phyloP scores from a whole-genome alignment of 2,888 invertebrate genomes.

The Sphinx pinastri region DNA sequence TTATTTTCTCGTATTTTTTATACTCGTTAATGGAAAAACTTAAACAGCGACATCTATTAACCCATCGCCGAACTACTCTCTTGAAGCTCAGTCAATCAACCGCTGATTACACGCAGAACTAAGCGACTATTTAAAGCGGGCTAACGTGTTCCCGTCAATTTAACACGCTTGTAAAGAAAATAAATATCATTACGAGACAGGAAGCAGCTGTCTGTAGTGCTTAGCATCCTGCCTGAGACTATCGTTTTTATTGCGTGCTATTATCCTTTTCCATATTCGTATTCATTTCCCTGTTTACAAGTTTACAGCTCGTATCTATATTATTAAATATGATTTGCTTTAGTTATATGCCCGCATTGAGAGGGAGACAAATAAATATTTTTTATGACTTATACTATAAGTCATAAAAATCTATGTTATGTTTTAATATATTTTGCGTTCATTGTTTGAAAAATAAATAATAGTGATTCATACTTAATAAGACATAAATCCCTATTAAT shows the following conservation, averaged over 20 bases:
- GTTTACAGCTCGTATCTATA: constrained; percentile 2
- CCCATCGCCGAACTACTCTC: background rate
- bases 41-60: background rate
- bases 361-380: background rate
- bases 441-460: too few species aligned
- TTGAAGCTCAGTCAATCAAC: background rate
- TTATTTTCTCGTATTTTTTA: too few species aligned
- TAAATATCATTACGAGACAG: constrained; percentile 11
- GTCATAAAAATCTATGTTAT: too few species aligned
- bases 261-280: constrained; percentile 19
- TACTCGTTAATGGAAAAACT: too few species aligned
- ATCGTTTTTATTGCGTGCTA: constrained; percentile 12
- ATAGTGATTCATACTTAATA: too few species aligned
- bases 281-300: constrained; percentile 13
- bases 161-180: constrained; percentile 1
- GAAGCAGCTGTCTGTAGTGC: constrained; percentile 16
- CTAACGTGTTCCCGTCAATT: background rate
- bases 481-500: too few species aligned
- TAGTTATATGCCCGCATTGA: background rate
- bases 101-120: background rate
- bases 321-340: constrained; percentile 5
- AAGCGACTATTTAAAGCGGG: background rate
- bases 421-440: too few species aligned
- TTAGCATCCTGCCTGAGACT: constrained; percentile 15
- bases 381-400: too few species aligned